Percentiles rank a stretch among this genome's conserved stretches.
These are phyloP conservation scores for Hydroisotoma schaefferi DNA, from an alignment of 2,888 invertebrate genomes.

Conservation along the genomic window DNA sequence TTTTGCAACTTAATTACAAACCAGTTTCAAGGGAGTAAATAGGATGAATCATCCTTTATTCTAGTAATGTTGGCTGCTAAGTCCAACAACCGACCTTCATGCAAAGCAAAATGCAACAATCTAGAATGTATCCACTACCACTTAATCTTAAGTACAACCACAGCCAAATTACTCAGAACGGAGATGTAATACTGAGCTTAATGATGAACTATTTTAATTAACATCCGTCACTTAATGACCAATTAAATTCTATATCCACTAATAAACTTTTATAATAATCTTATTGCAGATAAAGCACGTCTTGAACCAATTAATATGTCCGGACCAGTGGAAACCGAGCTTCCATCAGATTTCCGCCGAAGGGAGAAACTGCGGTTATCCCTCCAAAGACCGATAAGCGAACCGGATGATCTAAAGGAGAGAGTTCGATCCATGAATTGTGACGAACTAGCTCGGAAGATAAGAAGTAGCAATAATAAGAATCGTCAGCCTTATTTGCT, in stretches of 20 bases:
- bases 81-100: no score
- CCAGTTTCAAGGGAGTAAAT: no score
- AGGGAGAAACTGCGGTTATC: constrained; percentile 41
- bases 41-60: no score
- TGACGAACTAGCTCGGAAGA: constrained; percentile 56
- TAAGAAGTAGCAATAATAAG: constrained; percentile 38
- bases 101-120: neutral
- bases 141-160: neutral
- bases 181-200: no score
- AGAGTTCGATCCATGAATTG: constrained; percentile 56
- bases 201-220: no score
- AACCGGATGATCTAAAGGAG: constrained; percentile 36
- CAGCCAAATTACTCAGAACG: neutral
- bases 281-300: constrained; percentile 5
- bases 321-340: constrained; percentile 48
- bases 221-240: no score
- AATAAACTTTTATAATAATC: no score
- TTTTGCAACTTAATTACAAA: no score
- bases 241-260: no score
- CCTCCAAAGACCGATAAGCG: constrained; percentile 28
- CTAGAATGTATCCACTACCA: neutral
- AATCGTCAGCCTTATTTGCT: constrained; percentile 36
- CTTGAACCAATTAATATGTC: constrained; percentile 34
- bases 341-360: constrained; percentile 44
- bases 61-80: no score